Base-by-base conservation (phyloP, 1,140 invertebrate genomes). In the Latrodectus geometricus region DNA sequence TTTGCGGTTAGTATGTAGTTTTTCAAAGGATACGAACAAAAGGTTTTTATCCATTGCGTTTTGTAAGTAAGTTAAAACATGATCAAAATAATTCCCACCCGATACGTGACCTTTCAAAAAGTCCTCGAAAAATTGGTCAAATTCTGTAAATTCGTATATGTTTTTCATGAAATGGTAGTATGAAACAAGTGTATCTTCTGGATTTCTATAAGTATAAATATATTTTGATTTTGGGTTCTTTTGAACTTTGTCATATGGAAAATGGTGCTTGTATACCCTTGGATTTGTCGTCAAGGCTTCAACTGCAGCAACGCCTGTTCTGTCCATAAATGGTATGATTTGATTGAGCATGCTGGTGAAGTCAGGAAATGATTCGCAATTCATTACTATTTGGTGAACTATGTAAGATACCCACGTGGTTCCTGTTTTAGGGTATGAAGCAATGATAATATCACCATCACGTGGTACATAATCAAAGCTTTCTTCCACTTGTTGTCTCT, bases 171-270 rank as follows among this genome's bases (percentile, higher is more conserved):
- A 76, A 65, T 87, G 79, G n/a, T 72, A 87, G 66, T 78, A 87
- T 21, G 86, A 87, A 48, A 87, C 65, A 4, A 87, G 23, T 7
- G 61, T 69, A 35, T 97, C 96, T 90, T 96, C 96, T 0, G 96
- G 96, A 91, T 97, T 96, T 78, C 96, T 92, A 9, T 94, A 94
- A 0, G 96, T 93, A 89, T 96, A 96, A 11, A 96, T 92, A n/a
- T 9, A 95, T 92, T 93, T 23, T 93, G 93, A 21, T 88, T 89
- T 20, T 4, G 8, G 23, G 23, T 21, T 73, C 11, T 48, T 21
- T 0, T 95, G 95, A 35, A 96, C 90, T 14, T 96, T 91, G 61
- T 93, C 92, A 88, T 95, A 92, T 0, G 95, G 94, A 49, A 97
- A 91, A 90, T 97, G 96, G 21, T 94, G 94, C 88, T 96, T 95